Percentiles rank a stretch among this genome's conserved stretches.
Evolutionary conservation across 2,113 vertebrate species (phyloP).

Genomic region (Indicator indicator): DNA sequence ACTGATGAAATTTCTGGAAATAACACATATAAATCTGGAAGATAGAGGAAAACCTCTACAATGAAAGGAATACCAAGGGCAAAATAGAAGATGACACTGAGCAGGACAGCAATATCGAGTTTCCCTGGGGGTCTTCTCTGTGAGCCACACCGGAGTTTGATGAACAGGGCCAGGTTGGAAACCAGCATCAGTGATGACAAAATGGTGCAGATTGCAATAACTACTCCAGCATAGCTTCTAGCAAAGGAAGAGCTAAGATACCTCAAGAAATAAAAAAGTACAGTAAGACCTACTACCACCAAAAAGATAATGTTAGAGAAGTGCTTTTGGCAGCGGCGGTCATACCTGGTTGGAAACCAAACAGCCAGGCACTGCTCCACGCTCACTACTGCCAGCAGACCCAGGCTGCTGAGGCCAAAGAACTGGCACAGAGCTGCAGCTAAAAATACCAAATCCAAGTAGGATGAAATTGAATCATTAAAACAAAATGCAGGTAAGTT

Average conservation of each 20-base stretch:
- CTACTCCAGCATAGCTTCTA: fast-evolving
- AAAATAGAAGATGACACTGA: not conserved
- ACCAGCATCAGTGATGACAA: not conserved
- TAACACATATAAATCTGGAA: fast-evolving
- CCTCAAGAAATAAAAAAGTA: not conserved
- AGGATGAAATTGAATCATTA: fast-evolving
- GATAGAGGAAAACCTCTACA: not conserved
- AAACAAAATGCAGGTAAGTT: not conserved
- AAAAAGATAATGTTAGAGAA: fast-evolving
- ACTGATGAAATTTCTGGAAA: not conserved
- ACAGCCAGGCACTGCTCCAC: not conserved
- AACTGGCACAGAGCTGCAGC: not conserved
- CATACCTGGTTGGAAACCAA: not conserved
- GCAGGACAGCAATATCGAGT: not conserved
- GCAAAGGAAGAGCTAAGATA: not conserved
- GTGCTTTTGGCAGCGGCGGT: not conserved
- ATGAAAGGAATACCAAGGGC: not conserved
- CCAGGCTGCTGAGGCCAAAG: not conserved
- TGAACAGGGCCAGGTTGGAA: not conserved
- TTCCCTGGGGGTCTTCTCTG: not conserved
- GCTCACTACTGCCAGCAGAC: not conserved
- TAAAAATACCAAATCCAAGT: fast-evolving
- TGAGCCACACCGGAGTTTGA: not conserved
- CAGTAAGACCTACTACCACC: not conserved
- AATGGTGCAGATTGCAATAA: not conserved